These are phyloP conservation scores for Gadus macrocephalus DNA, from an alignment of 2,113 vertebrate species.

Conservation along the genomic window DNA sequence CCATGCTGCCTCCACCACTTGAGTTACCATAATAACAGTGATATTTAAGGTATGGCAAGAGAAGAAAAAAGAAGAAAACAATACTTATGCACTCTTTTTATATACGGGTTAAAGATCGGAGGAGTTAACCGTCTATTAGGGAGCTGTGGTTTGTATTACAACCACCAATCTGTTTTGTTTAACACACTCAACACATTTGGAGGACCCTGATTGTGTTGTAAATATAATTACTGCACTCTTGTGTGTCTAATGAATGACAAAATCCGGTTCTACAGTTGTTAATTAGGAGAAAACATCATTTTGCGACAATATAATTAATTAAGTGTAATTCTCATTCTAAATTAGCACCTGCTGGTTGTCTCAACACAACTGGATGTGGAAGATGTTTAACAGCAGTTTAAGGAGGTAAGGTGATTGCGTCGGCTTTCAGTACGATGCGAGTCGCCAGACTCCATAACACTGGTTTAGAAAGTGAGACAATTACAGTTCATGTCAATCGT, in stretches of 20 bases:
- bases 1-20: no score
- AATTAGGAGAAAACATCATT: slow-evolving; percentile 63
- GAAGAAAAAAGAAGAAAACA: no score
- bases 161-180: slow-evolving; percentile 61
- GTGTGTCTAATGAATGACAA: slow-evolving; percentile 60
- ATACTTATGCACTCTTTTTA: no score
- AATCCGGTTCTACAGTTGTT: slow-evolving; percentile 60
- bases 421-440: no score
- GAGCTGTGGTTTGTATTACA: slow-evolving; percentile 51
- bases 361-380: slow-evolving; percentile 56
- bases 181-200: slow-evolving; percentile 57
- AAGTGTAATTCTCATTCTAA: slow-evolving; percentile 67
- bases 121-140: slow-evolving; percentile 33
- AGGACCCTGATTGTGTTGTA: slow-evolving; percentile 65
- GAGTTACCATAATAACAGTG: no score
- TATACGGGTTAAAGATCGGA: no score
- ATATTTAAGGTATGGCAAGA: no score
- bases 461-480: no score
- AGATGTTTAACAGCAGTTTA: slow-evolving; percentile 47
- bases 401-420: no score
- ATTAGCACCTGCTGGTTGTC: slow-evolving; percentile 60
- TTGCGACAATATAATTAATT: slow-evolving; percentile 66
- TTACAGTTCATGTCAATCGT: no score
- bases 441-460: no score
- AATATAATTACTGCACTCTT: slow-evolving; percentile 60